Base-by-base conservation (phyloP, 2,888 invertebrate species). In the Myopa tessellatipennis region DNA sequence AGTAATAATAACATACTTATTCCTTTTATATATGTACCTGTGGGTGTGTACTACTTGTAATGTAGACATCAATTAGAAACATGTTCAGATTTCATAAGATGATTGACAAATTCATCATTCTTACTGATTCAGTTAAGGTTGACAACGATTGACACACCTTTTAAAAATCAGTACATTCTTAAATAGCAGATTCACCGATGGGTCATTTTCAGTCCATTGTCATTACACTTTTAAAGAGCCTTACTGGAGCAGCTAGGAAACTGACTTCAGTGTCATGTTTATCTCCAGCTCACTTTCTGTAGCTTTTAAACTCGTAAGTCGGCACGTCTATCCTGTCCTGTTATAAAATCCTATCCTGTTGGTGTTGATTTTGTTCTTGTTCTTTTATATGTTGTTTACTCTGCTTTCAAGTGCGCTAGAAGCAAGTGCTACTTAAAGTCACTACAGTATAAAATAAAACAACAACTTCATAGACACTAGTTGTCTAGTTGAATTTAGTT, bases 351-450 rank as follows among this genome's bases (percentile, higher is more conserved):
- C 34, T 72, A 6, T 40, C 38, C n/a, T 40, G 58, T 40, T 50
- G 72, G 38, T 45, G 61, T 74, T 61, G 63, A 50, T 52, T 65
- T 55, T 12, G 26, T n/a, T 72, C 72, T 36, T 61, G 61, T 14
- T 61, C 14, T 18, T 61, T 71, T 71, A 18, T 50, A 12, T 38
- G 14, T 61, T 60, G 40, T 61, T 72, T 7, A n/a, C 18, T 61
- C 18, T 10, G 6, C 45, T 45, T 45, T 45, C 45, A 45, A 45
- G 10, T 45, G 45, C 3, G 6, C 7, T 4, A 67, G 74, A 58
- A 74, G 67, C 67, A 55, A 67, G 74, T 74, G 74, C 74, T 68
- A 40, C 67, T 74, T 55, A 67, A 67, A 74, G 68, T 74, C 58
- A 74, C 74, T 68, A 38, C 58, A 55, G 5, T 34, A 26, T 26